Conservation (phyloP, 2,113 vertebrate genomes). For the Hyaena hyaena region DNA sequence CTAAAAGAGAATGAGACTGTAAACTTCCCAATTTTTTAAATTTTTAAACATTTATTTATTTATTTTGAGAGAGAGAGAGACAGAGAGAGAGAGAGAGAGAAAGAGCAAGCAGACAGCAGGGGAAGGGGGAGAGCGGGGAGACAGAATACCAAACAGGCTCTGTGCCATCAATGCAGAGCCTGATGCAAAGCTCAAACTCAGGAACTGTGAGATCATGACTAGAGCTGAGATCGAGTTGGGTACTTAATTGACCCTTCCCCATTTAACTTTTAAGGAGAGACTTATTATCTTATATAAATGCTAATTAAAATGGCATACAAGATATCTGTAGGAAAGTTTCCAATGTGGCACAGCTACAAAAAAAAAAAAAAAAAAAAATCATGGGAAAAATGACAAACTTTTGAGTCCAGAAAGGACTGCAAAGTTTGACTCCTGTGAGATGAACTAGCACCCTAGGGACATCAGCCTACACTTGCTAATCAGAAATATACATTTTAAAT, state of each 20-base stretch:
- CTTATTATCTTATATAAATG: not conserved
- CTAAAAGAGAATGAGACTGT: not conserved
- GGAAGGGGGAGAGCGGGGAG: too few species aligned
- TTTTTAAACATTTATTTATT: too few species aligned
- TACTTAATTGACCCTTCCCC: not conserved
- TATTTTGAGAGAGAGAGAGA: too few species aligned
- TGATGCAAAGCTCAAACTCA: too few species aligned
- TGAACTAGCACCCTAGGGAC: not conserved
- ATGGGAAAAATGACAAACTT: not conserved
- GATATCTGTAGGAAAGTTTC: not conserved
- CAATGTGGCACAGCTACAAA: not conserved
- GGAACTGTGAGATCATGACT: too few species aligned
- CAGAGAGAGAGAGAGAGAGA: too few species aligned
- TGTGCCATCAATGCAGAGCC: too few species aligned
- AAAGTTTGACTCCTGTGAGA: not conserved
- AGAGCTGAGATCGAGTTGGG: too few species aligned
- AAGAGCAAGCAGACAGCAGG: too few species aligned
- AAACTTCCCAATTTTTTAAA: not conserved
- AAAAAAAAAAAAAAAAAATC: not conserved
- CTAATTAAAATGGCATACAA: not conserved
- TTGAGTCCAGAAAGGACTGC: not conserved
- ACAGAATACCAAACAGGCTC: too few species aligned
- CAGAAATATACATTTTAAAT: not conserved
- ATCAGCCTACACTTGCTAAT: not conserved
- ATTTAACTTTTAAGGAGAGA: not conserved